Percentiles rank a stretch among this genome's conserved stretches.
These are phyloP conservation scores for Venusia cambrica DNA, from an alignment of 2,888 invertebrate species.

Conservation along the genomic window DNA sequence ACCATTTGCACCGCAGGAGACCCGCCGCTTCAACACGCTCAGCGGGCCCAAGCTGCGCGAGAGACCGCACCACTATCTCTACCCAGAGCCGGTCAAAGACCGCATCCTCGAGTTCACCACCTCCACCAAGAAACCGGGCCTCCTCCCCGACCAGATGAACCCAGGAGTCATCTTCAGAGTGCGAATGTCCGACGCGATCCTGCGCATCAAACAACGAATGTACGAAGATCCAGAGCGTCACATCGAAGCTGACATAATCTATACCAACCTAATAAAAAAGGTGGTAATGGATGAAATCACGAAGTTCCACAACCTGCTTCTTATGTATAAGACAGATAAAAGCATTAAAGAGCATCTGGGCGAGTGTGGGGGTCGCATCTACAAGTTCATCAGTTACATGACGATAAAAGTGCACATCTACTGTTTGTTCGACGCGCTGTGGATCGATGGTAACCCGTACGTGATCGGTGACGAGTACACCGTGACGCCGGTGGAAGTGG, in stretches of 20 bases:
- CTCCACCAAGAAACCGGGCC: conserved; percentile 57
- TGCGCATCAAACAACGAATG: conserved; percentile 70
- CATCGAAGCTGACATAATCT: conserved; percentile 71
- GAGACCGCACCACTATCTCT: conserved; percentile 66
- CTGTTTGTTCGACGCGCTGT: conserved; percentile 68
- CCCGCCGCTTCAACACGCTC: conserved; percentile 51
- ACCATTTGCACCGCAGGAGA: conserved; percentile 54
- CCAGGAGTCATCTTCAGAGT: conserved; percentile 72
- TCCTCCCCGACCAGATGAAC: conserved; percentile 71
- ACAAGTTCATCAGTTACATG: conserved; percentile 75
- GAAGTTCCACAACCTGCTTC: conserved; percentile 65
- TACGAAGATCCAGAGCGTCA: conserved; percentile 72
- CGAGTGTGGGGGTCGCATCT: conserved; percentile 69
- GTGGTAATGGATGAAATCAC: conserved; percentile 73
- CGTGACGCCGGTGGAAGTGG: conserved; percentile 68
- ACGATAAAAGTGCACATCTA: conserved; percentile 73
- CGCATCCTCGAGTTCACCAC: conserved; percentile 61
- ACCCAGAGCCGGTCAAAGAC: conserved; percentile 71
- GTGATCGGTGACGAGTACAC: conserved; percentile 74
- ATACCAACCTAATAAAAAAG: conserved; percentile 70
- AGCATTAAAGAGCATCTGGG: conserved; percentile 72
- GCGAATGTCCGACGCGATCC: conserved; percentile 70
- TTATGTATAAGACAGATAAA: conserved; percentile 72
- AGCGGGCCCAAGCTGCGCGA: conserved; percentile 64
- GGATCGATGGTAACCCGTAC: conserved; percentile 74